A percentile compares a stretch with the other conserved stretches of the same genome.
These are phyloP conservation scores for Lymantria monacha DNA, from an alignment of 2,888 invertebrate species.

Conservation along the genomic window DNA sequence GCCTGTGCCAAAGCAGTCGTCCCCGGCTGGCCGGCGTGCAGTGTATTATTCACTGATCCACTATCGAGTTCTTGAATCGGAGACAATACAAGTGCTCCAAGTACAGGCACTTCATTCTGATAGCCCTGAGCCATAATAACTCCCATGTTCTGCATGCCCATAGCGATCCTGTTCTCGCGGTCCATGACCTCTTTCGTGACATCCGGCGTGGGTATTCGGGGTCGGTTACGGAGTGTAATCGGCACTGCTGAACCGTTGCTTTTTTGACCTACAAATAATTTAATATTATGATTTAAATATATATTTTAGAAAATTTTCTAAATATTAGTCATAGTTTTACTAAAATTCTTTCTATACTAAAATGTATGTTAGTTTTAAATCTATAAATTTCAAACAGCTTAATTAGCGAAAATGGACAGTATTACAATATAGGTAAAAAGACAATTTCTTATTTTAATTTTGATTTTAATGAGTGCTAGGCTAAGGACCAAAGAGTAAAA, in stretches of 20 bases:
- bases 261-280: constrained; percentile 82
- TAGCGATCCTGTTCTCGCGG: constrained; percentile 85
- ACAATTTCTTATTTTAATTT: too few species aligned
- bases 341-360: too few species aligned
- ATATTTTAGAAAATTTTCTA: background rate
- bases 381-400: too few species aligned
- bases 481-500: too few species aligned
- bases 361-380: too few species aligned
- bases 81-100: constrained; percentile 89
- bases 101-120: constrained; percentile 86
- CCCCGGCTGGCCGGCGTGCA: constrained; percentile 87
- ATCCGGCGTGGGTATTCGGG: constrained; percentile 94
- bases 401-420: too few species aligned
- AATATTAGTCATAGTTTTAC: too few species aligned
- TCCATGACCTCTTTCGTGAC: constrained; percentile 91
- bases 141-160: constrained; percentile 81
- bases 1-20: constrained; percentile 91
- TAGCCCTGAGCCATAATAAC: constrained; percentile 87
- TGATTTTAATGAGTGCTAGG: too few species aligned
- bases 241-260: constrained; percentile 86
- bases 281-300: background rate
- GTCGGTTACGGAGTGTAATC: constrained; percentile 88
- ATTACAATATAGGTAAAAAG: too few species aligned
- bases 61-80: constrained; percentile 93
- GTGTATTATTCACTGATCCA: constrained; percentile 87